Percentiles rank a stretch among this genome's conserved stretches.
These are phyloP conservation scores for Amblyopsis hoosieri DNA, from an alignment of 2,797 vertebrate species.

Conservation along the genomic window DNA sequence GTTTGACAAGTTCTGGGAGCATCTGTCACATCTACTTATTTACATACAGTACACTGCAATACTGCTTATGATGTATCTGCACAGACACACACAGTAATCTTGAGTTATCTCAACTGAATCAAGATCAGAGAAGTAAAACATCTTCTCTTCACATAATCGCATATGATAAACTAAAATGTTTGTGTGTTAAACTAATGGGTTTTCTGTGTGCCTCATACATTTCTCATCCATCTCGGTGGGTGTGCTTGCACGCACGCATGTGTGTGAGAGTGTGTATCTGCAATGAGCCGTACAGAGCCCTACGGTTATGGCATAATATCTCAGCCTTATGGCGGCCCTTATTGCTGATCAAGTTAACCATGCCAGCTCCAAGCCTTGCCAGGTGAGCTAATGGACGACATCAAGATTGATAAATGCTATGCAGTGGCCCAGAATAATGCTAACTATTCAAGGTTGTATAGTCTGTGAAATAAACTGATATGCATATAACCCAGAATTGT, in stretches of 20 bases:
- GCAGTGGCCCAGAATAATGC: slow-evolving; percentile 7
- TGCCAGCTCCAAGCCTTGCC: slow-evolving; percentile 41
- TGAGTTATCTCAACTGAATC: slow-evolving; percentile 15
- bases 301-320: slow-evolving; percentile 45
- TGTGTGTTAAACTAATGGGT: slow-evolving; percentile 30
- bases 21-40: too few relatives aligned
- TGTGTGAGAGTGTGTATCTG: slow-evolving; percentile 26
- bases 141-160: slow-evolving; percentile 49
- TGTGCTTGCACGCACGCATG: neutral
- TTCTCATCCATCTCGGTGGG: neutral
- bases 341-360: slow-evolving; percentile 57
- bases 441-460: neutral
- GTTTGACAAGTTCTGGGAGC: too few relatives aligned
- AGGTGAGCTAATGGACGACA: slow-evolving; percentile 49
- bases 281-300: slow-evolving; percentile 38
- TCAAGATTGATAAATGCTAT: slow-evolving; percentile 25
- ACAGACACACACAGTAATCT: neutral
- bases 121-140: slow-evolving; percentile 44
- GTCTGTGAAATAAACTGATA: neutral
- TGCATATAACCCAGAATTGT: too few relatives aligned
- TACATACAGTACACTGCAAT: too few relatives aligned
- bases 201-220: neutral
- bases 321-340: slow-evolving; percentile 45
- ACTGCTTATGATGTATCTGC: too few relatives aligned
- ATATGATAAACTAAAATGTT: slow-evolving; percentile 52